Evolutionary conservation across 1,140 invertebrate species (phyloP), one percentile per base, ranked within the genome.

Genomic region (Pogonus chalceus): DNA sequence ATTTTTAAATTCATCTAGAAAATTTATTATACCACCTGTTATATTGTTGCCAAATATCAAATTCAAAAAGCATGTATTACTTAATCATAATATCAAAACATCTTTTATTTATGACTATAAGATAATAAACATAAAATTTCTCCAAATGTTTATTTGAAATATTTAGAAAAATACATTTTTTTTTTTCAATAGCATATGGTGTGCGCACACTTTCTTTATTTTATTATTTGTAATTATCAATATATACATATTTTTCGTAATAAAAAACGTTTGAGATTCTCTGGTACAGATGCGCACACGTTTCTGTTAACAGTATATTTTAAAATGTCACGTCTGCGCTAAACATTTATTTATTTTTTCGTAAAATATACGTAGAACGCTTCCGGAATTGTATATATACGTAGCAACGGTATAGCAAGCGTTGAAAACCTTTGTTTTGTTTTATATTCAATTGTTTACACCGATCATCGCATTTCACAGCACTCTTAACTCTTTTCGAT

Each of bases 271-370:
- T 58, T 58, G 56, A 43, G 54, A 48, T 46, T 43, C 57, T 23
- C 57, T 58, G 57, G 43, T 35, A 23, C n/a, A 20, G 31, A 26
- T 20, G 26, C 49, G 31, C 37, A 51, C 52, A 54, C 52, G 55
- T 56, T 56, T 58, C 57, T 58, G 57, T 58, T 58, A 55, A 56
- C 57, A 52, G 54, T 58, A 56, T 58, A 58, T 58, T 58, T 58
- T 53, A 56, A 58, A 56, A 54, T 58, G 57, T 58, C 57, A 58
- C 55, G 57, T 35, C 55, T 47, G 43, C 52, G 46, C 54, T 46
- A 35, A 31, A 46, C 26, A 56, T 58, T 58, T 58, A 58, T 58
- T 58, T 58, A 53, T 56, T 56, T 58, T 58, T 58, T 58, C 35
- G 52, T 56, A 55, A 54, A 58, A 50, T 56, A 56, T 56, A 58